Evolutionary conservation across 2,888 invertebrate species (phyloP).

Genomic region (Diadegma fenestrale): DNA sequence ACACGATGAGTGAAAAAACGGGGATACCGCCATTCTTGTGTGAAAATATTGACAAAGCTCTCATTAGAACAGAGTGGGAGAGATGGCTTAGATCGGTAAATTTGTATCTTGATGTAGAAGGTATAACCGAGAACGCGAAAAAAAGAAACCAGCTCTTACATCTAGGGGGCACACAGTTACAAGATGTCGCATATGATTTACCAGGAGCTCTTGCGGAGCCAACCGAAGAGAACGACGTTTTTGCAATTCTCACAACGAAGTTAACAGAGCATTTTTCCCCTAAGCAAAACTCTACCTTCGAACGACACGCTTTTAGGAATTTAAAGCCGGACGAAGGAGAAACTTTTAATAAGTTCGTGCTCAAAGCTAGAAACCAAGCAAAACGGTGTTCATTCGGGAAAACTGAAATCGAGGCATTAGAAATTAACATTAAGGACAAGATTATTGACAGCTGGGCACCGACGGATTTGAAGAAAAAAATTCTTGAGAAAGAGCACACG

Average conservation of each 20-base stretch:
- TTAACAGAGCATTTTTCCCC: conserved; percentile 76
- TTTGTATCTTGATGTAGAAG: conserved; percentile 34
- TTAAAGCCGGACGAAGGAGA: conserved; percentile 75
- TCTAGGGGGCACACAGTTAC: conserved; percentile 23
- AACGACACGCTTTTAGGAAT: conserved; percentile 76
- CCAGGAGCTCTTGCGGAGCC: conserved; percentile 34
- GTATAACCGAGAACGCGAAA: conserved; percentile 21
- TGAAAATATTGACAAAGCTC: conserved; percentile 15
- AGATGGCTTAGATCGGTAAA: conserved; percentile 17
- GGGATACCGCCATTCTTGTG: conserved; percentile 15
- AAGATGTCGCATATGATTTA: conserved; percentile 48
- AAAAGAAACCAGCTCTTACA: conserved; percentile 4
- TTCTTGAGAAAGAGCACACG: conserved; percentile 70
- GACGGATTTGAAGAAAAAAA: conserved; percentile 71
- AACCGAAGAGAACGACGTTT: conserved; percentile 2
- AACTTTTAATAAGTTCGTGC: conserved; percentile 75
- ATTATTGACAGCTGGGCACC: conserved; percentile 73
- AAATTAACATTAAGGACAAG: conserved; percentile 73
- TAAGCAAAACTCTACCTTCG: conserved; percentile 76
- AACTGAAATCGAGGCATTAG: conserved; percentile 22
- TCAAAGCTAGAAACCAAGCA: conserved; percentile 69
- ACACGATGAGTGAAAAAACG: conserved; percentile 10
- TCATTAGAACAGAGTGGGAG: conserved; percentile 10
- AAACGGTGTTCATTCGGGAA: background rate
- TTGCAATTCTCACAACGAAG: conserved; percentile 29